A percentile compares a stretch with the other conserved stretches of the same genome.
phyloP scores from a whole-genome alignment of 2,113 vertebrate genomes.

The Myanophis thanlyinensis region DNA sequence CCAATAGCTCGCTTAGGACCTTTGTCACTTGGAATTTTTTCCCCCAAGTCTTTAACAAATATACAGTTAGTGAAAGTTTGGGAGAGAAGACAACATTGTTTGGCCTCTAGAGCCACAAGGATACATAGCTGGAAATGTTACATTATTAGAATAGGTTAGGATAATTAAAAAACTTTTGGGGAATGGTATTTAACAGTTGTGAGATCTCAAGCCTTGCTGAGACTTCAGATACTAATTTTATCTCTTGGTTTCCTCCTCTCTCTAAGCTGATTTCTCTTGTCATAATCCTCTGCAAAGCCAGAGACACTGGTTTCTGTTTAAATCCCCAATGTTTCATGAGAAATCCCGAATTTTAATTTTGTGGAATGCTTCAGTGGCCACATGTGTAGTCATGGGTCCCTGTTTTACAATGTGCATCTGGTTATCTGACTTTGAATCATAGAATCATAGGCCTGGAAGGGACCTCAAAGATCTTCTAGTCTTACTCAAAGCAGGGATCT shows the following conservation, averaged over 20 bases:
- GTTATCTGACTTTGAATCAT: neutral
- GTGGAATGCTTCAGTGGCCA: neutral
- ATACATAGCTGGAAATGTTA: neutral
- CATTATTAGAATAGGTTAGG: neutral
- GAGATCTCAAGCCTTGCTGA: neutral
- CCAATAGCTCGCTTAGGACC: neutral
- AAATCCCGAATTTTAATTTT: neutral
- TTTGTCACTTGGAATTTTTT: neutral
- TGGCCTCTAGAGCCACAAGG: neutral
- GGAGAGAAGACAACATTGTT: neutral
- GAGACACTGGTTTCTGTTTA: neutral
- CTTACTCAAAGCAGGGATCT: neutral
- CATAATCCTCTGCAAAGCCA: neutral
- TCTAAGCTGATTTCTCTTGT: neutral
- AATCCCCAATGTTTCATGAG: neutral
- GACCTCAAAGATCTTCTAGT: neutral
- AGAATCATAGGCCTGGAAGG: neutral
- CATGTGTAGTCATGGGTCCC: neutral
- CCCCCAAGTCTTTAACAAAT: neutral
- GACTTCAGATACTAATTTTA: neutral
- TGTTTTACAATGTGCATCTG: neutral
- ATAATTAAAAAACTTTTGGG: neutral
- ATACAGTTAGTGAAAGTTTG: neutral
- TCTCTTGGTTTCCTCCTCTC: neutral
- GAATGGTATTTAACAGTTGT: neutral